Percentiles rank a stretch among this genome's conserved stretches.
These are phyloP conservation scores for Bombus fervidus DNA, from an alignment of 1,140 invertebrate species.

Conservation along the genomic window DNA sequence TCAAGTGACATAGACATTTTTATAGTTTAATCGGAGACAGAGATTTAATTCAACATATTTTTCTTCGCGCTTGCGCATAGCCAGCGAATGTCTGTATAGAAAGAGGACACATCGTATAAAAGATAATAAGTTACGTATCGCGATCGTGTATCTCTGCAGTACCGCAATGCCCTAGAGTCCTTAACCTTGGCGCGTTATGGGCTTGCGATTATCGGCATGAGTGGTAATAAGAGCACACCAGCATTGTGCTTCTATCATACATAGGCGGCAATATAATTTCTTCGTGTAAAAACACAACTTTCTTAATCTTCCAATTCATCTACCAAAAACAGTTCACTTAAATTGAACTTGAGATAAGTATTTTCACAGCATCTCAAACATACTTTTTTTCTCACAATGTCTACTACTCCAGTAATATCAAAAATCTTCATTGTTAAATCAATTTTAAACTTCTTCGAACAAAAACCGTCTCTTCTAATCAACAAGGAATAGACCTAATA, in stretches of 20 bases:
- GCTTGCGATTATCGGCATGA: conserved; percentile 26
- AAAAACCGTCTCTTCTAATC: no score
- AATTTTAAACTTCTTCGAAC: no score
- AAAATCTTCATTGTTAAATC: no score
- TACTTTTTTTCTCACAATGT: no score
- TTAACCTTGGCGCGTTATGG: conserved; percentile 54
- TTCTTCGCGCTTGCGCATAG: background rate
- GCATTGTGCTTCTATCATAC: background rate
- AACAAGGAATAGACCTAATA: no score
- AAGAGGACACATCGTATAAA: background rate
- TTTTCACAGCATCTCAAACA: background rate
- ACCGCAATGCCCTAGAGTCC: conserved; percentile 43
- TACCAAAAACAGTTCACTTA: no score
- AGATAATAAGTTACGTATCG: conserved; percentile 49
- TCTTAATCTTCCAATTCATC: no score
- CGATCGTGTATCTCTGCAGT: conserved; percentile 41
- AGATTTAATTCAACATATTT: conserved; percentile 1
- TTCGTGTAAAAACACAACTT: background rate
- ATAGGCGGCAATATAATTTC: conserved; percentile 37
- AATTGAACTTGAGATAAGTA: no score
- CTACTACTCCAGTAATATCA: no score
- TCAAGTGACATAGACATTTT: no score
- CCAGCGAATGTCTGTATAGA: background rate
- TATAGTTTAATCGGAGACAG: no score
- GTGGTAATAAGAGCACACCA: conserved; percentile 47